phyloP scores from a whole-genome alignment of 2,888 invertebrate genomes.

The Petrolisthes cinctipes region DNA sequence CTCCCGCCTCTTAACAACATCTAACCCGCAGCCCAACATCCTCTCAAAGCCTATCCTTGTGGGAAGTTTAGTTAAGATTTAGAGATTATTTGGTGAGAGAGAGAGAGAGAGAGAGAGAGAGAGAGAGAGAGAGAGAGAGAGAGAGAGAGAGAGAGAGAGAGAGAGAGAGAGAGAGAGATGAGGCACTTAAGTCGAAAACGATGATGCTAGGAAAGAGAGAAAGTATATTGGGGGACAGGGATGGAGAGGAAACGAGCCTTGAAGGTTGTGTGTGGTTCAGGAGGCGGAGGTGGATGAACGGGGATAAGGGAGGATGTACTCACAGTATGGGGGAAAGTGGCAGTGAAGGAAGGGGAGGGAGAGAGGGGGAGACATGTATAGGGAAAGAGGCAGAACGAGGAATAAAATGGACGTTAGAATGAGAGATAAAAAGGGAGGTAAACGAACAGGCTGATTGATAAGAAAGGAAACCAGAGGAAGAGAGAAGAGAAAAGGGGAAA shows the following conservation, averaged over 20 bases:
- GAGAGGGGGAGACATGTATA: neutral
- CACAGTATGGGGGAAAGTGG: neutral
- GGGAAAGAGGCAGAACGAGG: slow-evolving; percentile 1
- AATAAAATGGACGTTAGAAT: no score
- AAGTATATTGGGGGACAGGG: no score
- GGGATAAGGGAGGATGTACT: neutral
- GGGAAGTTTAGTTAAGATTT: neutral
- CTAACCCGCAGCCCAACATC: neutral
- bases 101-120: slow-evolving; percentile 19
- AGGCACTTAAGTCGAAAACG: neutral
- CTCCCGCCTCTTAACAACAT: neutral
- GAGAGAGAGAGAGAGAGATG: neutral
- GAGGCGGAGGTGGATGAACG: no score
- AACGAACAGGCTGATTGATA: neutral
- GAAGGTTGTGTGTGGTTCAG: no score
- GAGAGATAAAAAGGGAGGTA: neutral
- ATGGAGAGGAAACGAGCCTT: no score
- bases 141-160: neutral
- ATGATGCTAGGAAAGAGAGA: neutral
- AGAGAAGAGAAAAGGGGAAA: neutral
- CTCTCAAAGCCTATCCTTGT: neutral
- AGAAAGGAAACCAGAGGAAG: neutral
- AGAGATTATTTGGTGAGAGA: neutral
- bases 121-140: neutral
- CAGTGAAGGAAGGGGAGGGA: slow-evolving; percentile 3